Evolutionary conservation across 1,140 invertebrate species (phyloP), one percentile per base, ranked within the genome.

Genomic region (Meteorus sp.): DNA sequence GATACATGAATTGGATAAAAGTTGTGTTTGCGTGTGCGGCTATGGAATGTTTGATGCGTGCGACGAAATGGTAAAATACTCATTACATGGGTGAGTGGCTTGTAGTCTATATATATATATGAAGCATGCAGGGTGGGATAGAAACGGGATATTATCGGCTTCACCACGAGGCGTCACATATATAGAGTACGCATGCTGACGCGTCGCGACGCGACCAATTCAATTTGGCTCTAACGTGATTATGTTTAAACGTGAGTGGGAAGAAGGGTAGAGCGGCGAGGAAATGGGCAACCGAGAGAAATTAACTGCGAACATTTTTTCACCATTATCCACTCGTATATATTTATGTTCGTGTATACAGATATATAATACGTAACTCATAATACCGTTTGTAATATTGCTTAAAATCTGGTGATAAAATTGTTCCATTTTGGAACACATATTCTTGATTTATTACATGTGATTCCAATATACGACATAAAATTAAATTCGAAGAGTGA

Each of bases 161-260:
- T n/a, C 20, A 47, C 44, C 44, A 44, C 41, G 20, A 56, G 27
- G 41, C 41, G 54, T 56, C 41, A 35, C 25, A 20, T 23, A 47
- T 23, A 56, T n/a, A 19, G 51, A 20, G 51, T 23, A 41, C 51
- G 51, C 51, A 35, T 53, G 53, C 41, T 44, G 39, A 56, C 41
- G 50, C 48, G 41, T 53, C 20, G 39, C 47, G 35, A 47, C 27
- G 58, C 44, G 43, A 53, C 41, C 55, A 62, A 62, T 62, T 57
- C 56, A 57, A 61, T 61, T 61, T 58, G 55, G 54, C 52, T 54
- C 39, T 56, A 61, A 61, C 31, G 50, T 58, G 43, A 61, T 61
- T 61, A 61, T 37, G 55, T 58, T 58, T 54, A 54, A 47, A 58
- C 29, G 55, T 39, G 39, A 44, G 52, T 15, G 44, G 29, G 19